Evolutionary conservation across 1,140 invertebrate genomes (phyloP), one percentile per base, ranked within the genome.

Genomic region (Apis laboriosa): DNA sequence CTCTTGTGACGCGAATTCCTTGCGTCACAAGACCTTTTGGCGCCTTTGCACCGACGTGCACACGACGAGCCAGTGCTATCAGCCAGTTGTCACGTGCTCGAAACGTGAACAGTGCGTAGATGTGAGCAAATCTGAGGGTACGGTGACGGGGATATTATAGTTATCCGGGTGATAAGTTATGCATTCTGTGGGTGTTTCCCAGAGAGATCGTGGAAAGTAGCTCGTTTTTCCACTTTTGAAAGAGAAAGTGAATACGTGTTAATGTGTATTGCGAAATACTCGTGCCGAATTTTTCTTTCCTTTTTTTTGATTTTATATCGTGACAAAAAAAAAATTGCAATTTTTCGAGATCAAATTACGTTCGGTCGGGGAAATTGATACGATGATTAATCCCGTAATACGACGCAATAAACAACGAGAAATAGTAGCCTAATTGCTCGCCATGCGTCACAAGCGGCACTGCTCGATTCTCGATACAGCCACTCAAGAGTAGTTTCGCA

Each of bases 11-110:
- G 64, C 43, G 56, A 60, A 76, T 55, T 77, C 53, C 11, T 19
- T 21, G 24, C 79, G 84, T 82, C 78, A 81, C 76, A 88, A 89
- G 68, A 73, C 79, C 61, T 85, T 87, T 85, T 77, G 72, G 74
- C 73, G 64, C 80, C 24, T 70, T 66, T 56, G 34, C 49, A 58
- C 61, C 63, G 82, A 70, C 56, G 61, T 76, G 28, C 84, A 74
- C 13, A 19, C 12, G 43, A 75, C 21, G n/a, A 15, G 60, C 49
- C 34, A n/a, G 67, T 7, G 17, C 81, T 77, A 55, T 43, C 58
- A 87, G 63, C 64, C 43, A 53, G 70, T 85, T 83, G 85, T n/a
- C 87, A 89, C 83, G 77, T 84, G 82, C 56, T 80, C n/a, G 28
- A 21, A 17, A 34, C 76, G 53, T 70, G 75, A 61, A 77, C 75